Base-by-base conservation (phyloP, 92 coral and sea anemone genomes). In the Desmophyllum pertusum region DNA sequence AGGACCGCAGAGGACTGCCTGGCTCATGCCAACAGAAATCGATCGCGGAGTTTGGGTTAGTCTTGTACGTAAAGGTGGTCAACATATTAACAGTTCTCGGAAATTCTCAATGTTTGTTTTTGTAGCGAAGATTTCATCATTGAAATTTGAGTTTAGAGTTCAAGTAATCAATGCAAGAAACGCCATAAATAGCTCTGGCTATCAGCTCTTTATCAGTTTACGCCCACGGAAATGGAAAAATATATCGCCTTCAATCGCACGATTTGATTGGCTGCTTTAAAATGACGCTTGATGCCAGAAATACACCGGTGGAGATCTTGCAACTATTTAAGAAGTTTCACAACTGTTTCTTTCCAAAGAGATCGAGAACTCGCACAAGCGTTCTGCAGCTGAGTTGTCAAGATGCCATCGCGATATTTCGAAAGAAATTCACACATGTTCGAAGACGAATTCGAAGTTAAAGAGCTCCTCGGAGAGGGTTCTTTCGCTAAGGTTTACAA, bases 401-500 rank as follows among this genome's bases (percentile, higher is more conserved):
- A 80, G 45, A 80, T 80, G 84, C 84, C 84, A 39, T 46, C 76
- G 10, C 75, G 42, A 9, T 41, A 21, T 68, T 46, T 41, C 17
- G 45, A 67, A 33, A 10, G 67, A 31, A 18, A 68, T 23, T 66
- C 66, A 35, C 25, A 7, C 36, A 45, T 36, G 37, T 80, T 84
- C 77, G 69, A 83, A 40, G 90, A 92, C 14, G 89, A 85, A 29
- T 93, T 70, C 70, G 90, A 90, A 9, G 79, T 93, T 72, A 87
- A 83, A 35, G 95, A 91, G 35, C 79, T 81, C 3, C 70, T 93
- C 29, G 97, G 97, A 2, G 93, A 91, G 39, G 97, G 97, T 2
- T 91, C 97, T 6, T 93, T 91, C 65, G 97, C 93, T 11, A 90
- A 89, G 77, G 97, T 93, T 5, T 89, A 85, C 69, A 86, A 73